Conservation (phyloP, 2,113 vertebrate species). For the Malurus cyaneus region DNA sequence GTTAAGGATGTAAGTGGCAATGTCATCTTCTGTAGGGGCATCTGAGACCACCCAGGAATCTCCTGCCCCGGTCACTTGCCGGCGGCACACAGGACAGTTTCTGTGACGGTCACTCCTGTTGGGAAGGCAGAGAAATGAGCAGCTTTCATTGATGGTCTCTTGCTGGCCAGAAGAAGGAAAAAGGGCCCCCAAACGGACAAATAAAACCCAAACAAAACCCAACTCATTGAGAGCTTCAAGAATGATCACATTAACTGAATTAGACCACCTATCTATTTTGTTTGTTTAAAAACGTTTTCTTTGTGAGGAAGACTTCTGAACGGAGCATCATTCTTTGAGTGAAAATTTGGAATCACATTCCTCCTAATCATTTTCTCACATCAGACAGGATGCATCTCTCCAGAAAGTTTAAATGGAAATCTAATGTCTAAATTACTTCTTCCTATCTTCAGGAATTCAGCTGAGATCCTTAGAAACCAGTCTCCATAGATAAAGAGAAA, state of each 20-base stretch:
- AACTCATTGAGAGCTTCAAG: not conserved
- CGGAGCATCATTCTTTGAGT: not conserved
- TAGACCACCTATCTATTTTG: not conserved
- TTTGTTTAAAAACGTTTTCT: not conserved
- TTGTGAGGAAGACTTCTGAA: not conserved
- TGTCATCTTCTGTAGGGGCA: conserved; percentile 92
- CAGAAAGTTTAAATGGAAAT: not conserved
- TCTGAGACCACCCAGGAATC: conserved; percentile 98
- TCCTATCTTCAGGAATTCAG: not conserved
- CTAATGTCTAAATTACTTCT: not conserved
- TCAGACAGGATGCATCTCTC: not conserved
- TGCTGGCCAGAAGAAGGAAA: not conserved
- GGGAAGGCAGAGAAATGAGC: conserved; percentile 51
- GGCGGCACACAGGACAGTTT: conserved; percentile 94
- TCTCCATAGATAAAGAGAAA: not conserved
- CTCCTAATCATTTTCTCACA: not conserved
- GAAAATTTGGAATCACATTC: not conserved
- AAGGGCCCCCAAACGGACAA: not conserved
- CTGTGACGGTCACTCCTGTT: conserved; percentile 92
- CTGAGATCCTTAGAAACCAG: not conserved
- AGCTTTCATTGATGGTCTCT: not conserved
- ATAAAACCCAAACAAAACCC: not conserved
- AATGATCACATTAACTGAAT: not conserved
- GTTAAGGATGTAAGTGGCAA: conserved; percentile 94
- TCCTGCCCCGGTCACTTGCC: conserved; percentile 89